Percentiles rank a stretch among this genome's conserved stretches.
These are phyloP conservation scores for Aleiodes leptofemur DNA, from an alignment of 2,888 invertebrate genomes.

Conservation along the genomic window DNA sequence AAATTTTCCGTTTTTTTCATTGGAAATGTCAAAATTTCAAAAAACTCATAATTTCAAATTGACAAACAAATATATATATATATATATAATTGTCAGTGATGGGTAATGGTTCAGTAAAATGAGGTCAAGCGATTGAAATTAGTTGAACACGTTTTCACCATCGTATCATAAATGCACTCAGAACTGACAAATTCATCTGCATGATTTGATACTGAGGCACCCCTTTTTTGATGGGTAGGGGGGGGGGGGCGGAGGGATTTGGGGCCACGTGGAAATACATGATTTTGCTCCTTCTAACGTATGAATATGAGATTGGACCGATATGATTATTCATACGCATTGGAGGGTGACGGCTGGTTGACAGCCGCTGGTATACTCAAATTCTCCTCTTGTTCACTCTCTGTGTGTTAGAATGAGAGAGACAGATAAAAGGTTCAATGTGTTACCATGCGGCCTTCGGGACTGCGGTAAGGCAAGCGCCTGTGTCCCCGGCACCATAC, in stretches of 20 bases:
- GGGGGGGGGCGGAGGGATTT: constrained; percentile 22
- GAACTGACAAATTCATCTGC: constrained; percentile 37
- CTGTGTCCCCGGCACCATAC: constrained; percentile 47
- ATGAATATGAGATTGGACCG: constrained; percentile 66
- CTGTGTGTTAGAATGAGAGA: constrained; percentile 19
- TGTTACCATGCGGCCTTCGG: constrained; percentile 47
- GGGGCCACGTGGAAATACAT: constrained; percentile 30
- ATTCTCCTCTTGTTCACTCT: constrained; percentile 7
- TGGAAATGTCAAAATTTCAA: too few relatives aligned
- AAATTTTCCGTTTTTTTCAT: too few relatives aligned
- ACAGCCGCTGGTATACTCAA: constrained; percentile 60
- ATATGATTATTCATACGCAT: constrained; percentile 69
- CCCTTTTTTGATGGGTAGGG: not conserved
- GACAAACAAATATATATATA: constrained; percentile 10
- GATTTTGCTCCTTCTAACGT: constrained; percentile 47
- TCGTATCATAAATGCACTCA: constrained; percentile 18
- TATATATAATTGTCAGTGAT: not conserved
- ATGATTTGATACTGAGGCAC: constrained; percentile 35
- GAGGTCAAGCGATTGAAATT: constrained; percentile 19
- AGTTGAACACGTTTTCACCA: constrained; percentile 15
- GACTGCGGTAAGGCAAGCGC: constrained; percentile 53
- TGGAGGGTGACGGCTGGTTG: constrained; percentile 66
- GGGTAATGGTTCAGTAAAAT: constrained; percentile 17
- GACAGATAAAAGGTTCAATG: constrained; percentile 36
- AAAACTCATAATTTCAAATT: not conserved